Conservation (phyloP, 2,888 invertebrate genomes). For the Lasioglossum morio region DNA sequence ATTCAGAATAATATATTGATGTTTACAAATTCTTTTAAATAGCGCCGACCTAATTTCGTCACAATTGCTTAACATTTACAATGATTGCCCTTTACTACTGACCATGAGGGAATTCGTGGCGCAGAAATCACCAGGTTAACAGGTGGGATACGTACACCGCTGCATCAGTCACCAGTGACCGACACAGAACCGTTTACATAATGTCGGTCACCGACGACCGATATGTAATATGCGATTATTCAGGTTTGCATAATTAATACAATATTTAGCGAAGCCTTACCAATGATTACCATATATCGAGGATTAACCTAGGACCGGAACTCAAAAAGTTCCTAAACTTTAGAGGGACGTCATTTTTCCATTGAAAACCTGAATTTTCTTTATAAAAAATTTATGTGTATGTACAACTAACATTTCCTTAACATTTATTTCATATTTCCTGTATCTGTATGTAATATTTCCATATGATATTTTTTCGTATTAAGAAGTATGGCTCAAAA, state of each 20-base stretch:
- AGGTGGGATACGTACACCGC: neutral
- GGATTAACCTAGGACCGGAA: too few species aligned
- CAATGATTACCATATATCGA: neutral
- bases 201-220: neutral
- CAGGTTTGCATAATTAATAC: constrained; percentile 1
- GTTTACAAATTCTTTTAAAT: neutral
- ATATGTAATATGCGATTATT: neutral
- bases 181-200: neutral
- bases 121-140: constrained; percentile 1
- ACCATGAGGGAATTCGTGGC: neutral
- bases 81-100: neutral
- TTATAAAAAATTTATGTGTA: too few species aligned
- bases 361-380: too few species aligned
- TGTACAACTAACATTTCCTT: too few species aligned
- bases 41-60: neutral
- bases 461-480: too few species aligned
- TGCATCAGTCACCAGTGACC: neutral
- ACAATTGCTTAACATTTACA: neutral
- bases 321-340: neutral
- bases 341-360: too few species aligned
- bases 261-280: neutral
- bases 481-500: too few species aligned
- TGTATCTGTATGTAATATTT: too few species aligned
- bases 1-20: neutral
- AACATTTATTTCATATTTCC: too few species aligned